Base-by-base conservation (phyloP, 1,140 invertebrate species). In the Drosophila simulans region DNA sequence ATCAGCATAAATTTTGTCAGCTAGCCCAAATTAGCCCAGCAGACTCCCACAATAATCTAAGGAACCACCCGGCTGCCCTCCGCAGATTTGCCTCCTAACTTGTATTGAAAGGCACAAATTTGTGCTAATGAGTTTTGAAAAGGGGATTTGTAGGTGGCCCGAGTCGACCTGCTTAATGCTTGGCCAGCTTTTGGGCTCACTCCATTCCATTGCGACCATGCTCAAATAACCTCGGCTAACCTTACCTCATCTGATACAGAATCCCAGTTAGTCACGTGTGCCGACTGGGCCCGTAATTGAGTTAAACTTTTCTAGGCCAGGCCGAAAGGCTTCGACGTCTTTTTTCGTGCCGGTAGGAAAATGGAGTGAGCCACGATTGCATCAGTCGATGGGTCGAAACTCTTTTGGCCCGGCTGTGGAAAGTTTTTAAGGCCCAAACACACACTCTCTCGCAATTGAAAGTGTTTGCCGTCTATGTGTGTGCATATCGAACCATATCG, bases 111-210 rank as follows among this genome's bases (percentile, higher is more conserved):
- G 78, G 83, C 83, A 83, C 83, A 83, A 88, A 88, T 89, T 88
- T 88, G 83, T 88, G 83, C 84, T 88, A 88, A 88, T 88, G 83
- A 88, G 83, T 88, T 88, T 88, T 88, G 83, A 88, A 86, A 85
- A 83, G 77, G 83, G 83, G 80, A 88, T 71, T 89, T 88, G 62
- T 71, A 71, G 69, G 62, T 79, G 63, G 65, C 52, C 53, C 59
- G 59, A 55, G 52, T 59, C 77, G 72, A 80, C 77, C 81, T 85
- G 81, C 73, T 80, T 85, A 73, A 73, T 71, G 72, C 60, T 76
- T 71, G 71, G 65, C 63, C 70, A 75, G 69, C 65, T 70, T 80
- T 78, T 56, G 76, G 63, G 80, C 77, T 54, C 76, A 72, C 43
- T 63, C 54, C 46, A 37, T 20, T 34, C 31, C 55, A 15, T 8